Evolutionary conservation across 2,888 invertebrate genomes (phyloP).

Genomic region (Leptopilina myrica): DNA sequence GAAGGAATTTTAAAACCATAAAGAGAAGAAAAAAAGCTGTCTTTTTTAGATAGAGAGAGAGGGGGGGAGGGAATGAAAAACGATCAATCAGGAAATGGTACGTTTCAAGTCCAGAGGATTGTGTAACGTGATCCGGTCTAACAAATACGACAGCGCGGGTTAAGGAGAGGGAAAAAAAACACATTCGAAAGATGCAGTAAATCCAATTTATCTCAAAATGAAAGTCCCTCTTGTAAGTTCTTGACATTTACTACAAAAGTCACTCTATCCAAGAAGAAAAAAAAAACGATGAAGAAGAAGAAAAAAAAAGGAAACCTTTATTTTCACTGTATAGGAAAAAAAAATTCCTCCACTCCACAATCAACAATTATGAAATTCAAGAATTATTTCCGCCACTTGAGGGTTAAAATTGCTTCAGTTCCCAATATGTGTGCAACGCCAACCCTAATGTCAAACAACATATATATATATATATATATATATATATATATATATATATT

Average conservation of each 20-base stretch:
- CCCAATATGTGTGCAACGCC: background rate
- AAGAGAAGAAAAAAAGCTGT: too few relatives aligned
- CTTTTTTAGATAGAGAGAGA: too few relatives aligned
- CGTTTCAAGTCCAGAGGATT: constrained; percentile 22
- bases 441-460: too few relatives aligned
- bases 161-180: background rate
- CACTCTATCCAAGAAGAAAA: too few relatives aligned
- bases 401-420: constrained; percentile 7
- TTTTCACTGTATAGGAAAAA: background rate
- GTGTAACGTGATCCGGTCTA: constrained; percentile 37
- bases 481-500: too few relatives aligned
- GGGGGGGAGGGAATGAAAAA: constrained; percentile 1
- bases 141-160: background rate
- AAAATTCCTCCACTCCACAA: background rate
- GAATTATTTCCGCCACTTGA: background rate
- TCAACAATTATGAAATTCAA: too few relatives aligned
- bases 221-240: constrained; percentile 13
- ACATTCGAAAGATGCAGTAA: constrained; percentile 34
- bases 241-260: constrained; percentile 13
- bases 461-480: too few relatives aligned
- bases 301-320: background rate
- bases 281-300: too few relatives aligned
- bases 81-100: constrained; percentile 38
- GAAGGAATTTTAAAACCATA: constrained; percentile 13
- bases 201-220: constrained; percentile 29